Conservation (phyloP, 2,113 vertebrate genomes). For the Salvelinus fontinalis region DNA sequence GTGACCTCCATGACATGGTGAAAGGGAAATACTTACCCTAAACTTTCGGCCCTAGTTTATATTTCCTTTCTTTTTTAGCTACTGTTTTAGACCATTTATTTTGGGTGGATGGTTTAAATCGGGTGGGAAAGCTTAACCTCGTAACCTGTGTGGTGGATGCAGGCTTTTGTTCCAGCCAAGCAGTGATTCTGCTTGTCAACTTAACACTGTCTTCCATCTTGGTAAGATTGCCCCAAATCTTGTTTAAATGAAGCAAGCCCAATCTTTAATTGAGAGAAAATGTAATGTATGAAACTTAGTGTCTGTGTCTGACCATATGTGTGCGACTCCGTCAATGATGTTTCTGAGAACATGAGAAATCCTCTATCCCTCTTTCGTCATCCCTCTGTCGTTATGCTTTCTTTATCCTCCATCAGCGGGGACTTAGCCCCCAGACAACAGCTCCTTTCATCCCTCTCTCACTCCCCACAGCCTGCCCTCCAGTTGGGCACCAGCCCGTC, state of each 20-base stretch:
- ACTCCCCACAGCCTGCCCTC: conserved; percentile 1
- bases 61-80: neutral
- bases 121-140: too few relatives aligned
- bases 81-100: neutral
- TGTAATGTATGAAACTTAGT: neutral
- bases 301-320: neutral
- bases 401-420: neutral
- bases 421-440: neutral
- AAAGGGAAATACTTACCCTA: neutral
- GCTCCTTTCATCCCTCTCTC: conserved; percentile 7
- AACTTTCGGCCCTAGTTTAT: neutral
- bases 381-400: neutral
- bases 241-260: neutral
- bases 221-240: neutral
- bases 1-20: neutral
- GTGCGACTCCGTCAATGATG: neutral
- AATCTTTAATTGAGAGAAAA: neutral
- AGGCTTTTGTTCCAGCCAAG: too few relatives aligned
- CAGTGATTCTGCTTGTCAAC: too few relatives aligned
- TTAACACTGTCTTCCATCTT: too few relatives aligned
- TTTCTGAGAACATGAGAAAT: neutral
- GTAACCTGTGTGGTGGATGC: too few relatives aligned
- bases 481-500: conserved; percentile 30
- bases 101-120: neutral
- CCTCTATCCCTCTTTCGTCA: neutral